phyloP scores from a whole-genome alignment of 1,140 invertebrate species.

The Drosophila sproati region DNA sequence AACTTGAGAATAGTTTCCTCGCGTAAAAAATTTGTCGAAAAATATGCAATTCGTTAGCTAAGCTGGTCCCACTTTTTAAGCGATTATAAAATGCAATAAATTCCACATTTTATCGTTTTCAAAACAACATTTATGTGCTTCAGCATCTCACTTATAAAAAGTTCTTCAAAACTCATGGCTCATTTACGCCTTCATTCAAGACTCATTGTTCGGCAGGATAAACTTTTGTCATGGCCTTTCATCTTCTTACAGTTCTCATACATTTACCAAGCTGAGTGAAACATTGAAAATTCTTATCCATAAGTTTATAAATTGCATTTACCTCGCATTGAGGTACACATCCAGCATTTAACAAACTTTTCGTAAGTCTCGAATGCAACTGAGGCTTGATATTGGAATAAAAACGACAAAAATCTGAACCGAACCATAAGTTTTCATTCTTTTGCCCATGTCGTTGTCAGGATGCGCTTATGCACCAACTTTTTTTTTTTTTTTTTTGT shows the following conservation, averaged over 20 bases:
- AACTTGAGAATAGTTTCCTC: constrained; percentile 1
- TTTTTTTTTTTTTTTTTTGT: constrained; percentile 38
- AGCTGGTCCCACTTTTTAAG: background rate
- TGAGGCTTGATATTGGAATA: constrained; percentile 41
- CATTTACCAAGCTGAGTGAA: background rate
- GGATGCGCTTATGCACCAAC: constrained; percentile 70
- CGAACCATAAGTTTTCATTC: constrained; percentile 68
- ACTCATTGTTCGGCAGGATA: background rate
- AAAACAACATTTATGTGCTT: background rate
- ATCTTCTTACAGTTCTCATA: constrained; percentile 7
- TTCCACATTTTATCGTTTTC: background rate
- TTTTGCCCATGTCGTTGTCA: constrained; percentile 50
- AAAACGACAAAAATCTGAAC: constrained; percentile 24
- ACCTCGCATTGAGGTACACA: constrained; percentile 53
- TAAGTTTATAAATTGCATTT: constrained; percentile 57
- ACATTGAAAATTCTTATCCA: background rate
- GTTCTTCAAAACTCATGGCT: too few relatives aligned
- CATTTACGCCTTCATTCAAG: too few relatives aligned
- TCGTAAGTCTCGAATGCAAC: constrained; percentile 31
- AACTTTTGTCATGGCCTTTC: constrained; percentile 9
- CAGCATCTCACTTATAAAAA: background rate
- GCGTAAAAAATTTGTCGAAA: constrained; percentile 2
- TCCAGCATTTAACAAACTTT: constrained; percentile 59
- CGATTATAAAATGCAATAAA: background rate
- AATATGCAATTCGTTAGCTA: background rate